phyloP scores from a whole-genome alignment of 2,113 vertebrate species.

The Megaceryle torquata region DNA sequence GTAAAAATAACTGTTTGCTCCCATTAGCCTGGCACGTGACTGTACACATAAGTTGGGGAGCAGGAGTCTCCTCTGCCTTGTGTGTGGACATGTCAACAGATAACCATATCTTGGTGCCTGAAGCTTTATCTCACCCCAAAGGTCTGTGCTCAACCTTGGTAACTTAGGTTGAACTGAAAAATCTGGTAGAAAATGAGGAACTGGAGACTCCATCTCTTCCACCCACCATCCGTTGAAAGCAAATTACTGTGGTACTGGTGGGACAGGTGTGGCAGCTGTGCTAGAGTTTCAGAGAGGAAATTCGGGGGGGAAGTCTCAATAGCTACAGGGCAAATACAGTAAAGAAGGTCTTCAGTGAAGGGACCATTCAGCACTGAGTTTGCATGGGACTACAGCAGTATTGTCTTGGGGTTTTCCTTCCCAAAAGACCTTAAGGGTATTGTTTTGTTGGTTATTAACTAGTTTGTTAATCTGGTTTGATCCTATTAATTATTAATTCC shows the following conservation, averaged over 20 bases:
- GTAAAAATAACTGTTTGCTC: background rate
- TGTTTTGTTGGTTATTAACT: background rate
- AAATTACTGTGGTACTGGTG: background rate
- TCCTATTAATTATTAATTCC: constrained; percentile 15
- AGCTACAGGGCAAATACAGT: background rate
- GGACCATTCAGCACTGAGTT: background rate
- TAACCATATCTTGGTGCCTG: background rate
- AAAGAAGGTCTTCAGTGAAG: background rate
- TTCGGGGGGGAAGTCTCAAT: background rate
- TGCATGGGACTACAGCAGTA: background rate
- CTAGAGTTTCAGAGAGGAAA: background rate
- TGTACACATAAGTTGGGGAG: background rate
- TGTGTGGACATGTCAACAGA: background rate
- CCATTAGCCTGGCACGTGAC: background rate
- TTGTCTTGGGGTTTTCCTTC: background rate
- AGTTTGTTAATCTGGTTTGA: background rate
- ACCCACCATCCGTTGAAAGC: background rate
- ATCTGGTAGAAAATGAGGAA: background rate
- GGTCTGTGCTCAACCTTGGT: background rate
- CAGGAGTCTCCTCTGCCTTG: background rate
- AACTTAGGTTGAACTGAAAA: background rate
- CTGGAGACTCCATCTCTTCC: background rate
- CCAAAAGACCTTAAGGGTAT: background rate
- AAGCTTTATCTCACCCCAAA: background rate
- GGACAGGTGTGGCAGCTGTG: background rate